Evolutionary conservation across 2,797 vertebrate species (phyloP), one percentile per base, ranked within the genome.

Genomic region (Rhynchotus rufescens): DNA sequence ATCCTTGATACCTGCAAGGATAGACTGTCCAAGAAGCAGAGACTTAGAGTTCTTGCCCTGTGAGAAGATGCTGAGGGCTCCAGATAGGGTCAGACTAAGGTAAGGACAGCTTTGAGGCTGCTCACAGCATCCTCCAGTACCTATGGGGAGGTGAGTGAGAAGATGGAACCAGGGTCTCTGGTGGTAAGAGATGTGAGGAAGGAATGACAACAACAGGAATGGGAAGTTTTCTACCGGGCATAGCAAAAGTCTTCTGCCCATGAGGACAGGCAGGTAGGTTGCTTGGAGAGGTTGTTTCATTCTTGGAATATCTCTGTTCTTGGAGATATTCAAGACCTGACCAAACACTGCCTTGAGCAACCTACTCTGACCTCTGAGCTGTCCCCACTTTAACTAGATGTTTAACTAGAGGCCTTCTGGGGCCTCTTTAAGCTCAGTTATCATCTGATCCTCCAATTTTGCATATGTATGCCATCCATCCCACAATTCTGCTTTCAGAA

Each of bases 31-130:
- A 17, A 6, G 20, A 25, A 67, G 22, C 30, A 57, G 3, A 13
- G 10, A 42, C 7, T 75, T 75, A 19, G 19, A 84, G 44, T 12
- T 40, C 15, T 13, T 81, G 49, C 12, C 57, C 14, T 14, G 12
- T 0, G 1, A 45, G 23, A 22, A 67, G 26, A 51, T 10, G 28
- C 36, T 67, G 66, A 87, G 16, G 32, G 44, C 42, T 17, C 15
- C 7, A 11, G 8, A 4, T 6, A 71, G 25, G 30, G 25, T 49
- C 30, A 34, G 4, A 10, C 2, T 74, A 19, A 15, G 38, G 2
- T 7, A 83, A 52, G 30, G 15, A n/a, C 15, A 28, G 5, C 34
- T 71, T 25, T 1, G 3, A 12, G 3, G 8, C 0, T 2, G 0
- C 12, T 30, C 44, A 28, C 38, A 56, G 30, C 9, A 47, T 15